Conservation (phyloP, 1,140 invertebrate genomes). For the Acromyrmex echinatior region DNA sequence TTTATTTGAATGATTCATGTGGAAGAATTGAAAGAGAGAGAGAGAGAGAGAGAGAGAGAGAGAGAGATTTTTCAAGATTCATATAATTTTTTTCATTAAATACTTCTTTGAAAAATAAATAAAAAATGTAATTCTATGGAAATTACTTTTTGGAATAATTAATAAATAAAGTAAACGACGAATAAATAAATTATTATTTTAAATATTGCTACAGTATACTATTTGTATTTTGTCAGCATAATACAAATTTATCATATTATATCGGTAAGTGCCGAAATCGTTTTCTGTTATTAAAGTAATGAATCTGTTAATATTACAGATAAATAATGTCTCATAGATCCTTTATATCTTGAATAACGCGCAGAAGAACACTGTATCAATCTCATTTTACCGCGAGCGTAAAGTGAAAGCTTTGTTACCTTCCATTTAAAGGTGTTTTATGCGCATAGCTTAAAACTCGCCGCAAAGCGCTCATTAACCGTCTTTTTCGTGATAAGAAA, state of each 20-base stretch:
- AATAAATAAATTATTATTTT: slow-evolving; percentile 16
- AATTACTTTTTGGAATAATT: background rate
- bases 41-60: background rate
- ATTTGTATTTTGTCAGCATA: background rate
- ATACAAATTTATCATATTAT: background rate
- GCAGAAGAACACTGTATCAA: slow-evolving; percentile 49
- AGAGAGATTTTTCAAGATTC: background rate
- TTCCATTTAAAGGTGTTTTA: slow-evolving; percentile 57
- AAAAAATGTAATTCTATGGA: background rate
- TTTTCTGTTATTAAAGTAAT: background rate
- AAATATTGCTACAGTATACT: background rate
- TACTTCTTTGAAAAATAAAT: background rate
- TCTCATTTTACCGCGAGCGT: slow-evolving; percentile 54
- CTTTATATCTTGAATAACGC: background rate
- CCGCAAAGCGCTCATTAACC: slow-evolving; percentile 44
- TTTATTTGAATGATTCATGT: background rate
- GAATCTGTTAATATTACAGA: slow-evolving; percentile 2
- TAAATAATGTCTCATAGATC: background rate
- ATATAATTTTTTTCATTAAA: background rate
- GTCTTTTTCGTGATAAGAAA: slow-evolving; percentile 50
- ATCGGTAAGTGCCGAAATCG: background rate
- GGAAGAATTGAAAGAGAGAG: background rate
- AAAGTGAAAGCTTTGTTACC: slow-evolving; percentile 56
- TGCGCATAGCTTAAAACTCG: slow-evolving; percentile 42
- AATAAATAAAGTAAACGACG: background rate